Evolutionary conservation across 2,888 invertebrate genomes (phyloP).

Genomic region (Hemicrepidius hirtus): DNA sequence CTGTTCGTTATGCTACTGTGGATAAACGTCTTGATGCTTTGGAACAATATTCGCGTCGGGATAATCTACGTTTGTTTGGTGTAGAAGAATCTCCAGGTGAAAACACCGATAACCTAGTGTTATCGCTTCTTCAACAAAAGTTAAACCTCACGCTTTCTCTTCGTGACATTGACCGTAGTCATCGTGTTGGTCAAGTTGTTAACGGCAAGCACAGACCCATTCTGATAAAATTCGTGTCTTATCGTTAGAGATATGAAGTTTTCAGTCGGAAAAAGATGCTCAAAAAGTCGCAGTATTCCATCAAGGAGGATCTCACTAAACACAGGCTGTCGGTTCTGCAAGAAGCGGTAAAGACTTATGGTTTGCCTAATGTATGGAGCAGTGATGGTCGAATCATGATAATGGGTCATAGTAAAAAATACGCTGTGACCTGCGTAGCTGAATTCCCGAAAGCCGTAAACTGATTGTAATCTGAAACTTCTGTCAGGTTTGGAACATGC

Average conservation of each 20-base stretch:
- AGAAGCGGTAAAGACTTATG: not conserved
- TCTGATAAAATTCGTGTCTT: not conserved
- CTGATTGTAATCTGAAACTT: too few species aligned
- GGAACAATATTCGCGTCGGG: not conserved
- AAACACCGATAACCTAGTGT: not conserved
- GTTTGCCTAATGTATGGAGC: not conserved
- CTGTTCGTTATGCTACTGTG: not conserved
- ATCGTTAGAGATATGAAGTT: not conserved
- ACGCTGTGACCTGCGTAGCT: not conserved
- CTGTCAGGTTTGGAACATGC: too few species aligned
- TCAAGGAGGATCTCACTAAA: not conserved
- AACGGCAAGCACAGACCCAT: not conserved
- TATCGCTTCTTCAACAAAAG: not conserved
- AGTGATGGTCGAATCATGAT: not conserved
- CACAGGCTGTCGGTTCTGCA: not conserved
- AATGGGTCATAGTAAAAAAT: not conserved
- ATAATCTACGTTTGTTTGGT: too few species aligned
- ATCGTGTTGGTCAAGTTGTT: not conserved
- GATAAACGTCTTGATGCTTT: not conserved
- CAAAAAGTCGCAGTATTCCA: not conserved
- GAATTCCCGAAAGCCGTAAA: not conserved
- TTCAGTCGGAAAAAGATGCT: not conserved
- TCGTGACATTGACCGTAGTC: not conserved
- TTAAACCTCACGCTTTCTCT: not conserved
- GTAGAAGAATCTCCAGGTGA: not conserved